A percentile compares a stretch with the other conserved stretches of the same genome.
Evolutionary conservation across 2,888 invertebrate genomes (phyloP).

Genomic region (Lepidonotus clava): DNA sequence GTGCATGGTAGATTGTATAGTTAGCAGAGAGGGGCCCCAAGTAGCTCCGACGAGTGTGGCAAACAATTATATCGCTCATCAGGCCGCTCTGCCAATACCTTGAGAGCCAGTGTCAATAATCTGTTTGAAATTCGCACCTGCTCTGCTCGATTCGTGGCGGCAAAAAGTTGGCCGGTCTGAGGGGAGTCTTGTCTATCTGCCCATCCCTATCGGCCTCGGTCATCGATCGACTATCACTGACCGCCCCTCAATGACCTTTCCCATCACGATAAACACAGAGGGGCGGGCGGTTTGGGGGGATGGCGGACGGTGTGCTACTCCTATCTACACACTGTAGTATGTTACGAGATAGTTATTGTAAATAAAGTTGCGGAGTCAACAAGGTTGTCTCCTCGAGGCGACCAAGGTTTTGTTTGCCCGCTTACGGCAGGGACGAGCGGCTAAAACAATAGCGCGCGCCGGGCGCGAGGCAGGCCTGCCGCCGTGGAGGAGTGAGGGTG

Average conservation of each 20-base stretch:
- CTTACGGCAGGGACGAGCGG: background rate
- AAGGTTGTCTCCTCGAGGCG: background rate
- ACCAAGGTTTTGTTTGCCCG: constrained; percentile 33
- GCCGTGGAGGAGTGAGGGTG: background rate
- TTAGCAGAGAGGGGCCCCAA: background rate
- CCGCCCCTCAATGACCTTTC: too few relatives aligned
- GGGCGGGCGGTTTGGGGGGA: background rate
- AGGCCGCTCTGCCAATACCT: background rate
- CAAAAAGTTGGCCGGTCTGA: background rate
- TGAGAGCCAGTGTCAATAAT: constrained; percentile 34
- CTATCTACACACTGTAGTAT: constrained; percentile 10
- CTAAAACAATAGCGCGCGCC: constrained; percentile 35
- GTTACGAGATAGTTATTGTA: constrained; percentile 47
- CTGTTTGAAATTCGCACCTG: constrained; percentile 31
- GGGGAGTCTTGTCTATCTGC: background rate
- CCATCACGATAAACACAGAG: constrained; percentile 1
- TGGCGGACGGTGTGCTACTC: background rate
- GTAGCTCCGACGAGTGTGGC: background rate
- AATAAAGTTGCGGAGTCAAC: constrained; percentile 8
- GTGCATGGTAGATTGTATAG: background rate
- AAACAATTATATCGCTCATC: constrained; percentile 49
- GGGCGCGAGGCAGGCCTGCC: background rate
- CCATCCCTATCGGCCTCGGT: background rate
- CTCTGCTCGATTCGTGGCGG: background rate
- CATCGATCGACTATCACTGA: background rate